Evolutionary conservation across 2,888 invertebrate species (phyloP), one percentile per base, ranked within the genome.

Genomic region (Sipunculus nudus): DNA sequence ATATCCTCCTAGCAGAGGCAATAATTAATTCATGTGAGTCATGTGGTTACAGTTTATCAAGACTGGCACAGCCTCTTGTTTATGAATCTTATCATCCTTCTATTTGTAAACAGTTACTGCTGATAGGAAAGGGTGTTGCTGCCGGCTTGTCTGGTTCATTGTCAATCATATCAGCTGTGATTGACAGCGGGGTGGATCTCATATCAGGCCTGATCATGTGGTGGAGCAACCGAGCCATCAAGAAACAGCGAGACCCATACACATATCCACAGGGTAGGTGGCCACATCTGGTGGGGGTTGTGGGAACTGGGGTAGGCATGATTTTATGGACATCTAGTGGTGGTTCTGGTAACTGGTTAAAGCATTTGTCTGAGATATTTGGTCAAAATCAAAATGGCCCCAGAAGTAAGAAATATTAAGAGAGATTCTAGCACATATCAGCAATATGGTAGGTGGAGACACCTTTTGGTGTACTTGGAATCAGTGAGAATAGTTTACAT

Each of bases 181-280:
- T 86, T 19, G 86, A 86, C 73, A 85, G 84, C 49, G 71, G 76
- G 13, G 84, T 86, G 4, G 86, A 86, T 68, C 77, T 86, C 26
- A 73, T 85, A 4, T 82, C 84, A 21, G 83, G 84, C 6, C 55
- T 79, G 19, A 76, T 86, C 28, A 79, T 85, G 43, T 85, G 82
- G 77, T 69, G 80, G 58, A 81, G 82, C 28, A 76, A 75, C 6
- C 65, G 80, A 32, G 83, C 84, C 39, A 83, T 86, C 60, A 75
- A 75, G 57, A 79, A 76, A 23, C n/a, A n/a, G n/a, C 72, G 83
- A 6, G 79, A 85, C 68, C 78, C 80, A 3, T 85, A 85, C 68
- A 67, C 72, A 16, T 86, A 86, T 70, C 86, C 86, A n/a, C 80
- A 84, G 61, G 85, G 80, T 78, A 50, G 59, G 38, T 26, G 3